A percentile compares a stretch with the other conserved stretches of the same genome.
phyloP scores from a whole-genome alignment of 2,888 invertebrate genomes.

The Blera fallax region DNA sequence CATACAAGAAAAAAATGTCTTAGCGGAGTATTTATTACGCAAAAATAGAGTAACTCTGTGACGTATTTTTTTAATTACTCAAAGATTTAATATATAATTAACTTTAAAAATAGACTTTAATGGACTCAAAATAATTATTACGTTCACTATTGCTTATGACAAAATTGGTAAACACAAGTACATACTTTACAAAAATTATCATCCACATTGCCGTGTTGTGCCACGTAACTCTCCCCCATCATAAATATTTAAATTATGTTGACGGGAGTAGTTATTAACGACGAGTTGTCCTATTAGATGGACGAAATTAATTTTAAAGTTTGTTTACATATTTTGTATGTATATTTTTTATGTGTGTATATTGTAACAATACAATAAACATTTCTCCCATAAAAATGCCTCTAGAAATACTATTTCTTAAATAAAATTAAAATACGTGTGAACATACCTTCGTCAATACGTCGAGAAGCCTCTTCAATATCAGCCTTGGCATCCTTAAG shows the following conservation, averaged over 20 bases:
- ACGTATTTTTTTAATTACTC: not conserved
- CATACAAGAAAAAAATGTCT: not conserved
- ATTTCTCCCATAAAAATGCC: not conserved
- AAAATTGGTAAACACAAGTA: not conserved
- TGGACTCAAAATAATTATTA: not conserved
- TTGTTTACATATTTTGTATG: not conserved
- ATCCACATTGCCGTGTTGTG: constrained; percentile 91
- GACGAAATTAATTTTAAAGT: constrained; percentile 66
- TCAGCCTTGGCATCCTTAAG: constrained; percentile 89
- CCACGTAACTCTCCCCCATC: constrained; percentile 89
- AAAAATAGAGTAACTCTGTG: not conserved
- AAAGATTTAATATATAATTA: not conserved
- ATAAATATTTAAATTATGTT: constrained; percentile 89
- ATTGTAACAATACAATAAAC: not conserved
- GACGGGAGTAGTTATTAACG: constrained; percentile 89
- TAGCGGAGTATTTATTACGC: not conserved
- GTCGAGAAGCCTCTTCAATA: constrained; percentile 88
- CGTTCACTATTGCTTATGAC: not conserved
- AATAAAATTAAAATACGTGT: not conserved
- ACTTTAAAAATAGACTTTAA: not conserved
- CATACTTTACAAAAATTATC: constrained; percentile 83
- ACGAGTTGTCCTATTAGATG: constrained; percentile 85
- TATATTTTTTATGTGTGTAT: not conserved
- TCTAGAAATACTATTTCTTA: not conserved
- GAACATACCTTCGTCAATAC: constrained; percentile 88